A percentile compares a stretch with the other conserved stretches of the same genome.
phyloP scores from a whole-genome alignment of 2,113 vertebrate species.

The Carollia perspicillata region DNA sequence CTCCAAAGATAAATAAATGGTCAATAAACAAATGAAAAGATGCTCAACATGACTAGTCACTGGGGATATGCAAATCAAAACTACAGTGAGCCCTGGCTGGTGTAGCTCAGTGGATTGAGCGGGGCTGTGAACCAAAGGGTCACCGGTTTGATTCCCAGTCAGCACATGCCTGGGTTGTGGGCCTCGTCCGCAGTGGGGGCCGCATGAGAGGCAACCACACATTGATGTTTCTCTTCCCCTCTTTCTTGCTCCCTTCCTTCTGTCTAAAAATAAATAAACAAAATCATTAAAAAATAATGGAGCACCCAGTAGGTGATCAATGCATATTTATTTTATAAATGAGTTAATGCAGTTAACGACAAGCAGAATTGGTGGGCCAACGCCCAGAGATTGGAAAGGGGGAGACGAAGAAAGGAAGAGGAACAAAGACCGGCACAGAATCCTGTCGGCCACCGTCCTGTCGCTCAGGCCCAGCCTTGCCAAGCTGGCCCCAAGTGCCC shows the following conservation, averaged over 20 bases:
- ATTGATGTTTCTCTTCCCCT: too few relatives aligned
- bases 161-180: too few relatives aligned
- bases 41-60: background rate
- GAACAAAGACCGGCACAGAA: background rate
- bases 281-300: background rate
- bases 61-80: background rate
- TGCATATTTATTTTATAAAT: background rate
- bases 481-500: background rate
- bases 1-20: background rate
- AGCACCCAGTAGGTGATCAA: background rate
- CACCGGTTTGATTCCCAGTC: too few relatives aligned
- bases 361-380: background rate
- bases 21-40: background rate
- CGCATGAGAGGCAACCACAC: too few relatives aligned
- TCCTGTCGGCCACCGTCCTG: background rate
- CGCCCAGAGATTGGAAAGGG: background rate
- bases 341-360: background rate
- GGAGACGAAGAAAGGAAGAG: background rate
- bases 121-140: too few relatives aligned
- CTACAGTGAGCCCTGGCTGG: background rate
- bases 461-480: background rate
- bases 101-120: too few relatives aligned
- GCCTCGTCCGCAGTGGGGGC: too few relatives aligned
- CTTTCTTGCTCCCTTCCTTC: too few relatives aligned
- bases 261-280: too few relatives aligned